These are phyloP conservation scores for Teinopalpus imperialis DNA, from an alignment of 2,888 invertebrate species.

Conservation along the genomic window DNA sequence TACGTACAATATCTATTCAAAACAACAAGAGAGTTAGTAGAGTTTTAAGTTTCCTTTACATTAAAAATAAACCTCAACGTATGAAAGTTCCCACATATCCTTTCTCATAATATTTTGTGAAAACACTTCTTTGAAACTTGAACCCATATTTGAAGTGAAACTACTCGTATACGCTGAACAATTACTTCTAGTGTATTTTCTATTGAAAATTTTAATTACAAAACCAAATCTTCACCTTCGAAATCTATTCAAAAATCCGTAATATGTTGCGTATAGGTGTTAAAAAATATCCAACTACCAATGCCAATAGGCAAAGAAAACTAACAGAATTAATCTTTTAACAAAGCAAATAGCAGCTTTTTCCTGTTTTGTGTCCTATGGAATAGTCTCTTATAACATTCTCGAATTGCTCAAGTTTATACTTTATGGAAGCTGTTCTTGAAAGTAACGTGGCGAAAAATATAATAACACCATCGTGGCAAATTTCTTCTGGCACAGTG, in stretches of 20 bases:
- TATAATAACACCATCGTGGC: constrained; percentile 8
- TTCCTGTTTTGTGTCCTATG: neutral
- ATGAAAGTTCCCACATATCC: constrained; percentile 17
- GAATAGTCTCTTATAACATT: neutral
- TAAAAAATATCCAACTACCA: no score
- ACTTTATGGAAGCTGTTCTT: constrained; percentile 3
- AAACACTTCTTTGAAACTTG: constrained; percentile 23
- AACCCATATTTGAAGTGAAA: constrained; percentile 22
- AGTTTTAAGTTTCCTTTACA: constrained; percentile 1
- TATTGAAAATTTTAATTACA: constrained; percentile 16
- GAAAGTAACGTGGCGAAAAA: neutral
- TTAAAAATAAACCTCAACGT: constrained; percentile 8
- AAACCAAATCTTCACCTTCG: constrained; percentile 13
- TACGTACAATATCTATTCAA: no score
- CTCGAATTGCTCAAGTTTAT: constrained; percentile 4
- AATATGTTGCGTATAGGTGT: neutral
- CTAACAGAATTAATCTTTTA: no score
- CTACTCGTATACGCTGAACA: constrained; percentile 16
- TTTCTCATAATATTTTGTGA: constrained; percentile 21
- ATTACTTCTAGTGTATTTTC: constrained; percentile 23
- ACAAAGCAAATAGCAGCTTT: neutral
- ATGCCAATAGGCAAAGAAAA: no score
- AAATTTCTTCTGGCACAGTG: constrained; percentile 7
- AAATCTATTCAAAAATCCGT: neutral
- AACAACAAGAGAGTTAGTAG: no score